phyloP scores from a whole-genome alignment of 2,113 vertebrate genomes.

The Ginglymostoma cirratum region DNA sequence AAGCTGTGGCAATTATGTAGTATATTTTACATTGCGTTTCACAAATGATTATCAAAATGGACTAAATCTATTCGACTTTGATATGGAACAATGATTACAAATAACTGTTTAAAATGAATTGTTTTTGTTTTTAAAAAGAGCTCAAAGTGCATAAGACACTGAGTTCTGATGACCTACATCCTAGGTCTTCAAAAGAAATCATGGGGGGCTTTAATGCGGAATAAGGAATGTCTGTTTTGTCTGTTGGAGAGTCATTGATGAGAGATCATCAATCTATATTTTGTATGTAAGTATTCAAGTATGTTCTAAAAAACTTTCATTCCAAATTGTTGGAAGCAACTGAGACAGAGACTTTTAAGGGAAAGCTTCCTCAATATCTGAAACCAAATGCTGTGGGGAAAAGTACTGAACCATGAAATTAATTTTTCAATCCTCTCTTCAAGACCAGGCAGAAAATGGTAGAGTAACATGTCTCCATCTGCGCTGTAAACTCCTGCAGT shows the following conservation, averaged over 20 bases:
- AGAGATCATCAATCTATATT: not conserved
- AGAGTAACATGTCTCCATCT: not conserved
- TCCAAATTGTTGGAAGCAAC: not conserved
- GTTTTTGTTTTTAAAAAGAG: not conserved
- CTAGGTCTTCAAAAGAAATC: not conserved
- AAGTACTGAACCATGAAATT: not conserved
- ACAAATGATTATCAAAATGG: not conserved
- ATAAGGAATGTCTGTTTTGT: not conserved
- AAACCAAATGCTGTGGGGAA: not conserved
- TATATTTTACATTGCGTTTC: not conserved
- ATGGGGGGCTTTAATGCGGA: not conserved
- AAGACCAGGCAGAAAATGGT: not conserved
- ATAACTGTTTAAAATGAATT: not conserved
- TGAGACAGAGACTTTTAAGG: not conserved
- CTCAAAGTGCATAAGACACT: not conserved
- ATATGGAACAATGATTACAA: not conserved
- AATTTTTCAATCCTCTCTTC: not conserved
- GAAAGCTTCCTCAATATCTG: not conserved
- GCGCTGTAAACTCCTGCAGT: not conserved
- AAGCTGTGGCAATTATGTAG: not conserved
- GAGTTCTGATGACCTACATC: not conserved
- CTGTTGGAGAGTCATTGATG: not conserved
- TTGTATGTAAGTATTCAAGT: too few relatives aligned
- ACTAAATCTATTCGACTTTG: not conserved
- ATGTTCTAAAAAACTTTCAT: too few relatives aligned